Evolutionary conservation across 2,888 invertebrate genomes (phyloP), one percentile per base, ranked within the genome.

Genomic region (Eristalinus aeneus): DNA sequence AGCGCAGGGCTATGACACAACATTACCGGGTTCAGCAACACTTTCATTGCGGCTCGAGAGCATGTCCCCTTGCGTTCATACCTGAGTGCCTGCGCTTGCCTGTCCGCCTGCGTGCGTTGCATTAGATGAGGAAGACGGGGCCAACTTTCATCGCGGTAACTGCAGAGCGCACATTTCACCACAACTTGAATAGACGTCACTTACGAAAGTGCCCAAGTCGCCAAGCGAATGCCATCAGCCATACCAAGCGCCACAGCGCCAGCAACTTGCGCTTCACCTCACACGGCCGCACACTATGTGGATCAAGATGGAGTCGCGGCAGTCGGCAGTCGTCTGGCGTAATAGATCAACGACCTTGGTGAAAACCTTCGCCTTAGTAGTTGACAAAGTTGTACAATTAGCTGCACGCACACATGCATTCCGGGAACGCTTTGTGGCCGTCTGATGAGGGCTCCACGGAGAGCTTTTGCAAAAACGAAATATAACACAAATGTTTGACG

Each of bases 281-380:
- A 16, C 34, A 63, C 8, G 20, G 10, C 27, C 31, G 31, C 31
- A 39, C 63, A 46, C 56, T 36, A 72, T 76, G 67, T 80, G 68
- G 84, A 74, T 80, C 84, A 76, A 46, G 58, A 46, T 61, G 56
- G 63, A 73, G 72, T 46, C 46, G 46, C 16, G 46, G n/a, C 46
- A 39, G 39, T 39, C 39, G 39, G 12, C 39, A 16, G 46, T 16
- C 46, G 46, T 71, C 75, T 71, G 73, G 75, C 60, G 82, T 73
- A 77, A 81, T 86, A 86, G 81, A 81, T 86, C 81, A 86, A 77
- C 81, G 73, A 86, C 81, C 85, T 85, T 85, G 85, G 81, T 77
- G 81, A 82, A 85, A 86, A 86, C 85, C 85, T 86, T 86, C 85
- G 85, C 85, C 85, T 86, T 86, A 77, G 73, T 69, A 74, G 58